Percentiles rank a stretch among this genome's conserved stretches.
These are phyloP conservation scores for Carabus problematicus DNA, from an alignment of 2,888 invertebrate species.

Conservation along the genomic window DNA sequence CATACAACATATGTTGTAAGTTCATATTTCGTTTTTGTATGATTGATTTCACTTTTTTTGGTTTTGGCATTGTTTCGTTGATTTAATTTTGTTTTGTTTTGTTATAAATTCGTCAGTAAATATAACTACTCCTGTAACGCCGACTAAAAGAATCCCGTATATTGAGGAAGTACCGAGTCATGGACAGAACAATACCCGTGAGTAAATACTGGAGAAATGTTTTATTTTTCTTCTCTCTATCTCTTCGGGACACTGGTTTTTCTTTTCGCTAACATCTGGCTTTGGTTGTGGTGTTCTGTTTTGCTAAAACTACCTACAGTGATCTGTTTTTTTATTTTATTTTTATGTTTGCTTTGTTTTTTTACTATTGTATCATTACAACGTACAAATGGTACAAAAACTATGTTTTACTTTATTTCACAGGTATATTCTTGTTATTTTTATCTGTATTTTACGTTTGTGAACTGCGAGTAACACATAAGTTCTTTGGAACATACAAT, in stretches of 20 bases:
- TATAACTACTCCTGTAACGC: constrained; percentile 45
- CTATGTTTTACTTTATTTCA: too few species aligned
- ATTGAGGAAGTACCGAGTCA: constrained; percentile 30
- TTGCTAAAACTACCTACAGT: background rate
- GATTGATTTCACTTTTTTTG: constrained; percentile 39
- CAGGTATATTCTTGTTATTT: too few species aligned
- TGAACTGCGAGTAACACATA: background rate
- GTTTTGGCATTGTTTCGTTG: constrained; percentile 46
- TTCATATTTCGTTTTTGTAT: constrained; percentile 45
- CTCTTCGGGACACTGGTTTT: constrained; percentile 42
- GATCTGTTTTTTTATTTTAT: constrained; percentile 6
- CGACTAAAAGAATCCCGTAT: constrained; percentile 39
- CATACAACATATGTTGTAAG: constrained; percentile 18
- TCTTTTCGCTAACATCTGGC: constrained; percentile 36
- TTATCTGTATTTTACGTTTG: too few species aligned
- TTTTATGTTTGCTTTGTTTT: constrained; percentile 4
- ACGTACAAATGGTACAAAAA: too few species aligned
- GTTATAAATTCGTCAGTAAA: constrained; percentile 56
- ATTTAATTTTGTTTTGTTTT: constrained; percentile 51
- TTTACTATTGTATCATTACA: background rate
- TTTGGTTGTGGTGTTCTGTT: constrained; percentile 35
- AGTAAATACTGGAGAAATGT: constrained; percentile 51
- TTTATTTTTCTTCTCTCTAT: constrained; percentile 46
- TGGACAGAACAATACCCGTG: constrained; percentile 51
- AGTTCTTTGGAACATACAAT: background rate